Evolutionary conservation across 92 coral and sea anemone genomes (phyloP), one percentile per base, ranked within the genome.

Genomic region (Palythoa grandiflora): DNA sequence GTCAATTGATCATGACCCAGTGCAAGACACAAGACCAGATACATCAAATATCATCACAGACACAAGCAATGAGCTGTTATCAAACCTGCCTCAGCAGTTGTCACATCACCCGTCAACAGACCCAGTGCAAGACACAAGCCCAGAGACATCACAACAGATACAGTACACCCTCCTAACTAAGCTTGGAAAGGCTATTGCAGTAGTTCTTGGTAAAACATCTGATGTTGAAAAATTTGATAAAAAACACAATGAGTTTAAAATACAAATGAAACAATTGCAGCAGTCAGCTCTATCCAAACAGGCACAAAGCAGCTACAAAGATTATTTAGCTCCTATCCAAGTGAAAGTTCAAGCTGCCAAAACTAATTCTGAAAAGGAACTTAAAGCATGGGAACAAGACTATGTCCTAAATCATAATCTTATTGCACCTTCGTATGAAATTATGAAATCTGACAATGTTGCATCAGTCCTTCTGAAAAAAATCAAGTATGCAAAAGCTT

Each of bases 331-430:
- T 70, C 70, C 71, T 47, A 79, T 89, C 36, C 92, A 92, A 87
- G 77, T 68, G 4, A 47, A 74, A 68, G 90, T 93, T 38, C 68
- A 65, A 16, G 84, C 75, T 68, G 83, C 83, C 75, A 88, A 53
- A 38, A 53, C 65, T 39, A 83, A 68, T 28, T 39, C 77, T 9
- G 84, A 85, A 36, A 51, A 40, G 12, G 71, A 71, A 68, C 85
- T 89, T 9, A 76, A 39, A 63, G 90, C 84, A 83, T 89, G 96
- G 96, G 96, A 91, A 50, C 87, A 91, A 73, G 51, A 88, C 52
- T 93, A 86, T 87, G 83, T 93, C n/a, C 38, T 89, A 6, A 21
- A 87, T 10, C 70, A 93, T 48, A 89, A 89, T 77, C 74, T 90
- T 50, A 74, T 44, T 53, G 28, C 81, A 81, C 92, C 96, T 15